Evolutionary conservation across 2,888 invertebrate species (phyloP).

Genomic region (Timema cristinae): DNA sequence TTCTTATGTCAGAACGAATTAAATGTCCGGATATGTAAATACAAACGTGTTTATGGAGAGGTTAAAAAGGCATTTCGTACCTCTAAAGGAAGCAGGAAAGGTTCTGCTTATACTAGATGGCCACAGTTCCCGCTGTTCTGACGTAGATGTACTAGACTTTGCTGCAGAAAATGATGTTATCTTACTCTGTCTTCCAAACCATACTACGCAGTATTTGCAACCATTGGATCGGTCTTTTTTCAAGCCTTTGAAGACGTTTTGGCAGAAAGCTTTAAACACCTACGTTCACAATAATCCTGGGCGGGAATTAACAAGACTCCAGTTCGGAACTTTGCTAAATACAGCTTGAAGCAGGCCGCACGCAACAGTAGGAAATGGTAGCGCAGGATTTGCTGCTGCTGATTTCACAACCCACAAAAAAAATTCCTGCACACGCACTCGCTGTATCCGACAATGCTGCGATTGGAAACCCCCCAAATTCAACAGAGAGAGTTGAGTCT

Average conservation of each 20-base stretch:
- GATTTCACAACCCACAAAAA: no score
- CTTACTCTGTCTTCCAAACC: constrained; percentile 34
- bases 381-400: no score
- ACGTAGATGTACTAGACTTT: constrained; percentile 35
- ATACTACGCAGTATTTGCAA: constrained; percentile 37
- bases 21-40: no score
- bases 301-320: constrained; percentile 30
- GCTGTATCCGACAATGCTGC: no score
- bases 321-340: constrained; percentile 31
- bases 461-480: no score
- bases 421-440: no score
- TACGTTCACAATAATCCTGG: constrained; percentile 31
- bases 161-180: constrained; percentile 35
- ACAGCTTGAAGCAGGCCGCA: no score
- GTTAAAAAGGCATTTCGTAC: constrained; percentile 35
- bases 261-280: constrained; percentile 28
- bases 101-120: constrained; percentile 37
- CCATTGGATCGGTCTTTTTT: constrained; percentile 37
- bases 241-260: constrained; percentile 36
- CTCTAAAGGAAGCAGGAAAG: constrained; percentile 34
- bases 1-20: constrained; percentile 29
- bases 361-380: no score
- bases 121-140: constrained; percentile 35
- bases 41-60: constrained; percentile 33
- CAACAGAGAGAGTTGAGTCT: no score